Conservation (phyloP, 2,888 invertebrate species). For the Dolichomitus sp. region DNA sequence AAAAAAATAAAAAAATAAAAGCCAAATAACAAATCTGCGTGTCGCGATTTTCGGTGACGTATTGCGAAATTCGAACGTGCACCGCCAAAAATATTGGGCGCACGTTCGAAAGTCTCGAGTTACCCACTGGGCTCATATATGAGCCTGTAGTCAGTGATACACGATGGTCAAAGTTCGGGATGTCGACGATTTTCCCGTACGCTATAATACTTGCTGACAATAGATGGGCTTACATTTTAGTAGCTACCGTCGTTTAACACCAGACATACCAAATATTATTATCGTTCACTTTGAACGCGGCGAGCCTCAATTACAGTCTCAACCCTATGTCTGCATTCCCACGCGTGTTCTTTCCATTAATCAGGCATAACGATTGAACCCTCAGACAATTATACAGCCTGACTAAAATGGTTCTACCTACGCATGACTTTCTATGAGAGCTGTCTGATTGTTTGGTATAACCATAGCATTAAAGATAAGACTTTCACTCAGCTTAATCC, state of each 20-base stretch:
- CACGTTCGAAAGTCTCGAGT: constrained; percentile 43
- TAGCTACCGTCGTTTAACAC: constrained; percentile 6
- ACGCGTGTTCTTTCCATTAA: constrained; percentile 27
- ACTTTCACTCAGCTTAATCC: neutral
- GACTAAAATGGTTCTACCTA: constrained; percentile 6
- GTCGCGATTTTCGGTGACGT: neutral
- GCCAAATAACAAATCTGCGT: neutral
- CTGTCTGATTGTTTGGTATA: neutral
- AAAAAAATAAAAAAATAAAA: neutral
- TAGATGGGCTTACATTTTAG: constrained; percentile 48
- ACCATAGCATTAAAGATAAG: constrained; percentile 10
- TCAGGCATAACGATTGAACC: constrained; percentile 5
- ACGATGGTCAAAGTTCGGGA: constrained; percentile 39
- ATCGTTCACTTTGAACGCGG: constrained; percentile 40
- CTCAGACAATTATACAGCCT: constrained; percentile 6
- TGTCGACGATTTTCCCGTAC: constrained; percentile 46
- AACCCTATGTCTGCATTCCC: neutral
- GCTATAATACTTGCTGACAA: constrained; percentile 27
- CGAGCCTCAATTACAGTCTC: constrained; percentile 7
- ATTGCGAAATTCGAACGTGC: neutral
- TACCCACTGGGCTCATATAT: neutral
- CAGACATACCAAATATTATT: neutral
- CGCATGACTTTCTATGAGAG: constrained; percentile 36
- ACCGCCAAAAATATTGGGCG: constrained; percentile 7
- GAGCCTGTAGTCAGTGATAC: neutral